Base-by-base conservation (phyloP, 1,140 invertebrate genomes). In the Ceratosolen fusciceps region DNA sequence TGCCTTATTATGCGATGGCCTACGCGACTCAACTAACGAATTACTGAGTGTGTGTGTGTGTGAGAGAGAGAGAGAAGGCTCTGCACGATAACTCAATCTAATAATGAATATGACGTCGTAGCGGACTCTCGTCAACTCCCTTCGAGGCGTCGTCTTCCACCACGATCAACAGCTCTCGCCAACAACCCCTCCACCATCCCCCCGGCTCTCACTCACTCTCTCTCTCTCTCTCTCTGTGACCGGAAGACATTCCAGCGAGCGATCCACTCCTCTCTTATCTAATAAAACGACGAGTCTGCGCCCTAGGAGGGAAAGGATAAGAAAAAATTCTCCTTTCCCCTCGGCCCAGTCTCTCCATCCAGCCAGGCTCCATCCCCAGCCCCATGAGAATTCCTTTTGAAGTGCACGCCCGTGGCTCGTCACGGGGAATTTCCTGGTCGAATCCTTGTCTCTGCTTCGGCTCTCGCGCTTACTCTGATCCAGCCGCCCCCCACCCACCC, bases 21-120 rank as follows among this genome's bases (percentile, higher is more conserved):
- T n/a, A n/a, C n/a, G n/a, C n/a, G n/a, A n/a, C n/a, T n/a, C n/a
- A n/a, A n/a, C n/a, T n/a, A n/a, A n/a, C n/a, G n/a, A n/a, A n/a
- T n/a, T n/a, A n/a, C n/a, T n/a, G 21, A 29, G 58, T 24, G 58
- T 8, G 26, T 24, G n/a, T 26, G 52, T 49, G 24, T 49, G 43
- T 9, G n/a, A 26, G 24, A 75, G 31, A 65, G 60, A 9, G 31
- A 2, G 49, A 71, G 68, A n/a, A 8, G 8, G 9, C 7, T 14
- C 29, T 19, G 34, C 37, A 31, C 49, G 65, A 79, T 79, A 75
- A 80, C 79, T 80, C 79, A 80, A 80, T 75, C 79, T 71, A 80
- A 80, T 80, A 80, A 71, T 26, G 73, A 80, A 71, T 79, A n/a
- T n/a, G n/a, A n/a, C n/a, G 71, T 56, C 52, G 72, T 49, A 49